phyloP scores from a whole-genome alignment of 1,140 invertebrate genomes.

The Drosophila ercepeae region DNA sequence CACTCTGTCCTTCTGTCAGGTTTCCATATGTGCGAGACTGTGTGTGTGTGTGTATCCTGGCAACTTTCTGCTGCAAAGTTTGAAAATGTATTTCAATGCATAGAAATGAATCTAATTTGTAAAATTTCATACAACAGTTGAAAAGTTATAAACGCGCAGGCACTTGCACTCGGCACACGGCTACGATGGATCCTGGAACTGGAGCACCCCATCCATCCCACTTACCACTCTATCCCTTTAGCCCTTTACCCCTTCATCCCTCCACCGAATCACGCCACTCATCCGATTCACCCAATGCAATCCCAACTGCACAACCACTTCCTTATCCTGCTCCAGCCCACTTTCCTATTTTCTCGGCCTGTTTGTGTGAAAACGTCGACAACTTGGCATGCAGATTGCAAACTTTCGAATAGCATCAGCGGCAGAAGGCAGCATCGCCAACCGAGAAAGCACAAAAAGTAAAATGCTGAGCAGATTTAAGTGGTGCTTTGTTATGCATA shows the following conservation, averaged over 20 bases:
- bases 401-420: conserved; percentile 71
- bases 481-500: conserved; percentile 82
- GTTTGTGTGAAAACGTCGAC: conserved; percentile 80
- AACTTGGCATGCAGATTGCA: conserved; percentile 82
- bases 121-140: conserved; percentile 82
- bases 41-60: conserved; percentile 54
- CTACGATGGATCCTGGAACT: conserved; percentile 15
- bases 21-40: conserved; percentile 18
- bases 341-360: conserved; percentile 47
- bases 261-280: neutral
- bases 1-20: conserved; percentile 28
- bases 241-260: neutral
- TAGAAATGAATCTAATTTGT: conserved; percentile 83
- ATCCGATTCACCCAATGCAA: conserved; percentile 15
- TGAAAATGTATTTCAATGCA: conserved; percentile 82
- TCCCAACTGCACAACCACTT: conserved; percentile 9
- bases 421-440: conserved; percentile 33
- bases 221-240: neutral
- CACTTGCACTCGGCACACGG: conserved; percentile 76
- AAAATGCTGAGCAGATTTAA: conserved; percentile 76
- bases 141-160: conserved; percentile 81
- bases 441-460: conserved; percentile 28
- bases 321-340: conserved; percentile 9
- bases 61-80: conserved; percentile 78
- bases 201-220: neutral